Base-by-base conservation (phyloP, 2,113 vertebrate species). In the Datnioides undecimradiatus region DNA sequence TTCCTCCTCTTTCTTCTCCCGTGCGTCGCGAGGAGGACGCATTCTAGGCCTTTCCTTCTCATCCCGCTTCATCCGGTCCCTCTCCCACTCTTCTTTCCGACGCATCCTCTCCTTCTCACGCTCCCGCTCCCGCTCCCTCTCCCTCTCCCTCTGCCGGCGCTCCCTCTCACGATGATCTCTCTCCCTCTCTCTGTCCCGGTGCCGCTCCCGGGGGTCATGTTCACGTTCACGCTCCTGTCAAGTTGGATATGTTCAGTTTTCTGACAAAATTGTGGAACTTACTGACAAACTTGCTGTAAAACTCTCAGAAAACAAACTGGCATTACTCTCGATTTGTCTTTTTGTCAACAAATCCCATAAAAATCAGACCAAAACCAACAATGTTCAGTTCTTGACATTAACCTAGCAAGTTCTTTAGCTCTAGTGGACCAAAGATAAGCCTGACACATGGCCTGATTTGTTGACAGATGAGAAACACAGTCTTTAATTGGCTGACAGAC, bases 1-100 rank as follows among this genome's bases (percentile, higher is more conserved):
- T 34, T 98, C 97, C 38, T 98, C 97, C 21, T 99, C 97, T 2
- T 99, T 97, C 10, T 97, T 96, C 3, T 99, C 97, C 19, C 97
- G 92, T 13, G 94, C 34, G 21, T 97, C 96, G 11, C 93, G 96
- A 1, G 97, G 96, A 1, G 97, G 96, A 3, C 98, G 96, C 81
- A 97, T 85, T 48, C 95, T 90, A 0, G 96, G 96, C 14, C 97
- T 93, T 11, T 99, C 98, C 93, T 99, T 99, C 80, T 99, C 98
- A 0, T 98, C 96, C 1, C 97, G 94, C 0, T 95, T 96, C 75
- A 95, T 49, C 10, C 97, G 95, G 45, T 99, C 98, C 0, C 96
- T 88, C 34, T 99, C 97, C 0, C 97, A 95, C 14, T 99, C 98
- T 0, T 98, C 94, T 57, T 99, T 97, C 64, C 97, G 89, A 74